Conservation (phyloP, 1,140 invertebrate species). For the Drosophila watanabei region DNA sequence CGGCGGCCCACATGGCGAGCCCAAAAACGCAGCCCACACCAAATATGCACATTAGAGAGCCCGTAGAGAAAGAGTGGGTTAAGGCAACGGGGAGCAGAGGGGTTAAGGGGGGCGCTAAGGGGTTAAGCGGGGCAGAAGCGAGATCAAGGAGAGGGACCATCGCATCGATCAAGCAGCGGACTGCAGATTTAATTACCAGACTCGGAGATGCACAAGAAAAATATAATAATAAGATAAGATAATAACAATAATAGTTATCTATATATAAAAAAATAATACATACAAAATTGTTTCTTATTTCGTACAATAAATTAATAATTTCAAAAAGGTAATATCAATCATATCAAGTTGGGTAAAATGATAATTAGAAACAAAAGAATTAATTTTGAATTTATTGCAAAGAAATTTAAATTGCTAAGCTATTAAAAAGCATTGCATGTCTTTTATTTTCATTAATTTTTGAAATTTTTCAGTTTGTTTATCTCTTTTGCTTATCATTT, state of each 20-base stretch:
- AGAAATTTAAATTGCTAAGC: too few relatives aligned
- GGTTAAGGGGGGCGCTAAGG: neutral
- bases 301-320: neutral
- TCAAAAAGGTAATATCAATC: too few relatives aligned
- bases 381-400: too few relatives aligned
- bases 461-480: neutral
- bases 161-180: conserved; percentile 59
- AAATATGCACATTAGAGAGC: conserved; percentile 63
- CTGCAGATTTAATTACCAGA: conserved; percentile 78
- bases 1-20: conserved; percentile 61
- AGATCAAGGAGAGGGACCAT: conserved; percentile 1
- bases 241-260: too few relatives aligned
- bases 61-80: conserved; percentile 28
- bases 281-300: too few relatives aligned
- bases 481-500: neutral
- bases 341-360: too few relatives aligned
- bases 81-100: conserved; percentile 2
- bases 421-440: too few relatives aligned
- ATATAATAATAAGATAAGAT: too few relatives aligned
- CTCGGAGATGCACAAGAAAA: conserved; percentile 14
- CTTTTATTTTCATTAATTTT: too few relatives aligned
- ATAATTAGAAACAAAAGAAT: too few relatives aligned
- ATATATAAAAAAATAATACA: too few relatives aligned
- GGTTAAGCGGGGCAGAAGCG: neutral
- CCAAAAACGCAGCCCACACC: conserved; percentile 61